Conservation (phyloP, 2,888 invertebrate species). For the Ichneumoninae sp. region DNA sequence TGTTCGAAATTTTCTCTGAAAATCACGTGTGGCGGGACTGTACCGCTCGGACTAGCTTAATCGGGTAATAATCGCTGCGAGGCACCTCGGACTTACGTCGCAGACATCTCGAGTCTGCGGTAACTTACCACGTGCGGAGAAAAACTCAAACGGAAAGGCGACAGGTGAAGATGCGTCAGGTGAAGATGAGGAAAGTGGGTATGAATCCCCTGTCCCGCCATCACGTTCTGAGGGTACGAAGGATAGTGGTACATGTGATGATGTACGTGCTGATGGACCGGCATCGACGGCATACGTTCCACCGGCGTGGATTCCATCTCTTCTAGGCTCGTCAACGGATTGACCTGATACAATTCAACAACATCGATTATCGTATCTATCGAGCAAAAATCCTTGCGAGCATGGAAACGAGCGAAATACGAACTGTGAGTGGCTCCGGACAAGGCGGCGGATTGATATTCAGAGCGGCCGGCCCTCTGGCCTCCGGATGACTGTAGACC, state of each 20-base stretch:
- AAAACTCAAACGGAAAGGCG: constrained; percentile 87
- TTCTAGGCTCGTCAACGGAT: constrained; percentile 77
- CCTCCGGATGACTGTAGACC: constrained; percentile 84
- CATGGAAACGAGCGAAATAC: constrained; percentile 6
- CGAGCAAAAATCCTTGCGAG: constrained; percentile 16
- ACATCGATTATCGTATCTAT: not conserved
- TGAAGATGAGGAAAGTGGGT: constrained; percentile 76
- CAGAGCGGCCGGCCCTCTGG: constrained; percentile 76
- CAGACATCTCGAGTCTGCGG: not conserved
- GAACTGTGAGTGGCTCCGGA: constrained; percentile 78
- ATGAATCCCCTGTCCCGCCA: constrained; percentile 74
- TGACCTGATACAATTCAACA: constrained; percentile 83
- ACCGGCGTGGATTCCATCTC: constrained; percentile 72
- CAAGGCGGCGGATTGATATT: constrained; percentile 69
- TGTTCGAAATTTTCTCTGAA: too few species aligned
- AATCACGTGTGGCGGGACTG: too few species aligned
- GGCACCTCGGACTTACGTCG: not conserved
- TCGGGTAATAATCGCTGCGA: too few species aligned
- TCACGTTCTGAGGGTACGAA: constrained; percentile 79
- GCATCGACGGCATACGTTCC: constrained; percentile 75
- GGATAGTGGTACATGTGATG: constrained; percentile 92
- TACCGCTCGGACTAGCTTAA: too few species aligned
- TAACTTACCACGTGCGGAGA: constrained; percentile 74
- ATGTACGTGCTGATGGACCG: constrained; percentile 88
- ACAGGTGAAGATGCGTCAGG: constrained; percentile 87